These are phyloP conservation scores for Sitta europaea DNA, from an alignment of 2,113 vertebrate species.

Conservation along the genomic window DNA sequence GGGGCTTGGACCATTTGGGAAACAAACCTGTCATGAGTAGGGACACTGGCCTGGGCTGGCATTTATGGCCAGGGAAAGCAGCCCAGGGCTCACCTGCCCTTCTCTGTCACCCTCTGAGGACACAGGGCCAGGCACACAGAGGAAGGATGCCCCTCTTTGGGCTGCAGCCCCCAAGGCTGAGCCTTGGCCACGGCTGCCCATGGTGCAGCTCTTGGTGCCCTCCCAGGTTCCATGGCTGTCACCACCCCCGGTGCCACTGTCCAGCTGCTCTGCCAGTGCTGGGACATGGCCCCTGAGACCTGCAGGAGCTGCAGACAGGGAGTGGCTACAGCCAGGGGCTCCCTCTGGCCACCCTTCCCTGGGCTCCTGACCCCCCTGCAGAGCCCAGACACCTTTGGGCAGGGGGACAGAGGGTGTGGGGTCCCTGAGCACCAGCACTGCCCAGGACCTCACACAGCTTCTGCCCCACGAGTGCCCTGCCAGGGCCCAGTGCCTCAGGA, in stretches of 20 bases:
- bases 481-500: too few species aligned
- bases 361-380: not conserved
- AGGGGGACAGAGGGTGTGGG: not conserved
- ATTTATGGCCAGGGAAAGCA: not conserved
- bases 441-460: not conserved
- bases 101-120: not conserved
- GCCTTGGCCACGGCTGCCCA: not conserved
- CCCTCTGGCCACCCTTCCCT: not conserved
- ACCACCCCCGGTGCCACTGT: not conserved
- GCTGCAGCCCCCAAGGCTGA: not conserved
- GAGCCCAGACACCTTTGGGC: not conserved
- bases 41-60: not conserved
- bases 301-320: not conserved
- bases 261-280: not conserved
- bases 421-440: rapidly evolving
- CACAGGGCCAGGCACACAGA: not conserved
- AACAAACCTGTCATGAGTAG: not conserved
- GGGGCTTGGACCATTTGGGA: rapidly evolving
- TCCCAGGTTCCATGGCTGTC: not conserved
- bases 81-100: rapidly evolving
- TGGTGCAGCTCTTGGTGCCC: not conserved
- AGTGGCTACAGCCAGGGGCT: not conserved
- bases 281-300: not conserved
- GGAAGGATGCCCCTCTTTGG: not conserved
- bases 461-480: not conserved